These are phyloP conservation scores for Phenganax subtilis DNA, from an alignment of 92 coral and sea anemone species.

Conservation along the genomic window DNA sequence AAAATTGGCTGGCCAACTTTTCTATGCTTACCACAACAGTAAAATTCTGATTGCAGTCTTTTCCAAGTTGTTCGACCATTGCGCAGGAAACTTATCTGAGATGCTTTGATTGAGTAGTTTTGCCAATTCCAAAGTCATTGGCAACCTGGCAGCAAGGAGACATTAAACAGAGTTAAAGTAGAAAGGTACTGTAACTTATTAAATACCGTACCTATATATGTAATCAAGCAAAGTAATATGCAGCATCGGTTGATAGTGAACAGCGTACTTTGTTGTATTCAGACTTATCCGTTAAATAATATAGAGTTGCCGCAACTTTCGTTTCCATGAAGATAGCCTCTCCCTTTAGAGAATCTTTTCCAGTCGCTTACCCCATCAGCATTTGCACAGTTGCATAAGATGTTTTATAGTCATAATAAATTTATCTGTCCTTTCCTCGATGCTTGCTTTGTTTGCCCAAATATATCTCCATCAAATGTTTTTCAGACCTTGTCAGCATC, in stretches of 20 bases:
- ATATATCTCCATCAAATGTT: slow-evolving; percentile 1
- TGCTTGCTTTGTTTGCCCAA: background rate
- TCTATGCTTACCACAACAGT: slow-evolving; percentile 11
- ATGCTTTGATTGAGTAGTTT: background rate
- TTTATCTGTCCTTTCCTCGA: background rate
- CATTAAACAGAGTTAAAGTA: too few species aligned
- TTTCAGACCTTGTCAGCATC: background rate
- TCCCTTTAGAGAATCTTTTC: background rate
- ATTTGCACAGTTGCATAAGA: background rate
- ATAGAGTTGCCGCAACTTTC: slow-evolving; percentile 10
- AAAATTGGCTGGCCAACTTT: slow-evolving; percentile 24
- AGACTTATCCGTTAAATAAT: background rate
- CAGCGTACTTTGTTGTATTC: background rate
- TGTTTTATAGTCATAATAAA: background rate
- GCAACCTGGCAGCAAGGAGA: too few species aligned
- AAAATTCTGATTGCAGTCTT: slow-evolving; percentile 16
- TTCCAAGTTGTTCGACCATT: background rate
- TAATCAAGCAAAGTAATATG: too few species aligned
- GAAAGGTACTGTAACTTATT: too few species aligned
- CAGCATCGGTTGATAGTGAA: too few species aligned
- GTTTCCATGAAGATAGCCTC: background rate
- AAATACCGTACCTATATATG: too few species aligned
- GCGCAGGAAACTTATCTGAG: background rate
- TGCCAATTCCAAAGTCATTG: background rate
- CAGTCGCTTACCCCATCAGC: background rate